Conservation (phyloP, 2,888 invertebrate species). For the Steinernema hermaphroditum region DNA sequence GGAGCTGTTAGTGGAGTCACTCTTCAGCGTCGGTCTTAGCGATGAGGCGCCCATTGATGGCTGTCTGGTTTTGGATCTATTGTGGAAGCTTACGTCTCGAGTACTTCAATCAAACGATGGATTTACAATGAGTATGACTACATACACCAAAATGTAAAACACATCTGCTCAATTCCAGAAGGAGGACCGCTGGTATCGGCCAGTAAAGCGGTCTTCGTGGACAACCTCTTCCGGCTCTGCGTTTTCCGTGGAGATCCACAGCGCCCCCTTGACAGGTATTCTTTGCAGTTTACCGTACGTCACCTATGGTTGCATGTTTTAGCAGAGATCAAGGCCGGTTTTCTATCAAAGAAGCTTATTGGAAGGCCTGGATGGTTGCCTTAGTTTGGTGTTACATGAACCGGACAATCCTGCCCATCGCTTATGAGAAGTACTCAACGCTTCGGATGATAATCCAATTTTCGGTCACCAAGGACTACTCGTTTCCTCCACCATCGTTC, state of each 20-base stretch:
- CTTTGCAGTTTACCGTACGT: not conserved
- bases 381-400: slow-evolving; percentile 7
- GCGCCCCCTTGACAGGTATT: not conserved
- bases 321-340: not conserved
- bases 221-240: not conserved
- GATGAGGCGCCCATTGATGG: not conserved
- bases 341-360: not conserved
- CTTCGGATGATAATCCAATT: not conserved
- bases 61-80: not conserved
- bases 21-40: not conserved
- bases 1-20: not conserved
- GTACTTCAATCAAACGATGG: not conserved
- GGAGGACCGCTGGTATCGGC: not conserved
- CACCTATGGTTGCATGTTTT: not conserved
- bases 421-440: not conserved
- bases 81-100: not conserved
- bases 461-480: not conserved
- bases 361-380: not conserved
- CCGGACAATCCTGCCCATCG: not conserved
- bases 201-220: not conserved
- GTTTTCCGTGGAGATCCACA: not conserved
- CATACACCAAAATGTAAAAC: not conserved
- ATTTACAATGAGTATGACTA: not conserved
- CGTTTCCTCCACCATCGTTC: not conserved
- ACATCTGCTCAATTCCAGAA: not conserved